phyloP scores from a whole-genome alignment of 1,140 invertebrate genomes.

The Zaprionus capensis region DNA sequence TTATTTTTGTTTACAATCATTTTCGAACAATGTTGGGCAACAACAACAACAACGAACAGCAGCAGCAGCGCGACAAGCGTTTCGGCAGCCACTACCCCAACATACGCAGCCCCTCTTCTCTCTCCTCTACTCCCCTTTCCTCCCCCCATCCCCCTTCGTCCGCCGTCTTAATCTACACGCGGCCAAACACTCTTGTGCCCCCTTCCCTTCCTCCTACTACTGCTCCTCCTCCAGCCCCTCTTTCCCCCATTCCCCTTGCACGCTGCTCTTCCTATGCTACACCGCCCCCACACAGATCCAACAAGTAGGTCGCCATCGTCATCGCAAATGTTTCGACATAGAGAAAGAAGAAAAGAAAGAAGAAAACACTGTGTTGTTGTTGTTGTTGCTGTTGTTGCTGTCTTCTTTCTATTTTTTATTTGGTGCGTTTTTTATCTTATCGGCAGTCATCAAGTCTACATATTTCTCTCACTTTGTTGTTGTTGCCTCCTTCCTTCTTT shows the following conservation, averaged over 20 bases:
- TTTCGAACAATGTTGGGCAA: slow-evolving; percentile 50
- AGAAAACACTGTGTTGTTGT: slow-evolving; percentile 16
- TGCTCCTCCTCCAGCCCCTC: neutral
- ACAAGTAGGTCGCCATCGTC: slow-evolving; percentile 73
- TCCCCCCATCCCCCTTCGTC: neutral
- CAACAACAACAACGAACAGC: slow-evolving; percentile 44
- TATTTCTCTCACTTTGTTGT: slow-evolving; percentile 33
- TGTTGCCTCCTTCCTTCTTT: neutral
- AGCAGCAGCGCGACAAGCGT: slow-evolving; percentile 40
- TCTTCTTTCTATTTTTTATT: slow-evolving; percentile 31
- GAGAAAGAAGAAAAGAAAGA: slow-evolving; percentile 35
- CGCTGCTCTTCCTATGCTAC: neutral
- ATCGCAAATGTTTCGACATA: slow-evolving; percentile 70
- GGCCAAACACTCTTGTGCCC: neutral
- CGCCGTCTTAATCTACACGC: too few relatives aligned
- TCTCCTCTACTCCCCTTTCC: neutral
- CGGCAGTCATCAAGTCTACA: slow-evolving; percentile 61
- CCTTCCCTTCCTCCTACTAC: too few relatives aligned
- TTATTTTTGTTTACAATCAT: slow-evolving; percentile 84
- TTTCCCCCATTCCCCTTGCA: too few relatives aligned
- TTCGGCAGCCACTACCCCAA: slow-evolving; percentile 37
- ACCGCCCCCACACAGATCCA: slow-evolving; percentile 72
- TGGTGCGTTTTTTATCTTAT: slow-evolving; percentile 67
- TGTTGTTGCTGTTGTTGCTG: slow-evolving; percentile 8
- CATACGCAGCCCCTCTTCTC: slow-evolving; percentile 1